Evolutionary conservation across 1,140 invertebrate species (phyloP), one percentile per base, ranked within the genome.

Genomic region (Nephila pilipes): DNA sequence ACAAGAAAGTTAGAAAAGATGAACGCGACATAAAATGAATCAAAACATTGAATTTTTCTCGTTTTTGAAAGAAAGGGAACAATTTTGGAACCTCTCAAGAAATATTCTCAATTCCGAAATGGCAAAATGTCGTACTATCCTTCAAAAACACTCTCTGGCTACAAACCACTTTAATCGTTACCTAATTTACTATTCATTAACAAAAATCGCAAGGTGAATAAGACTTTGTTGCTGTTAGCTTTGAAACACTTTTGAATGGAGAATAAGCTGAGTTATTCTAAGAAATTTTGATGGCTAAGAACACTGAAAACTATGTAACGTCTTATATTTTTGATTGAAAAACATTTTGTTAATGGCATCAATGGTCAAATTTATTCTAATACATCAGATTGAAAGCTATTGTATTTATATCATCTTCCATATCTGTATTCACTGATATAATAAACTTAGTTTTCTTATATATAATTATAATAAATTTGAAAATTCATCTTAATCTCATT

Each of bases 21-120:
- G 46, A 36, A 85, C 12, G 55, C 54, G 83, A 85, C 83, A 58
- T 85, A 85, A 85, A 85, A 54, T 85, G 83, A 85, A 85, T 85
- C 83, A 85, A 85, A 85, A 85, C 57, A n/a, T 54, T 25, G 29
- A 54, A 85, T 5, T 2, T n/a, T 85, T 85, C n/a, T 54, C 29
- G 38, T 38, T 85, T n/a, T 85, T 46, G 20, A 46, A 10, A 6
- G 22, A 22, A 36, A 12, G 10, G n/a, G 25, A 58, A 54, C 46
- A 58, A 55, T 57, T 29, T 85, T 54, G 79, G 32, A 29, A 3
- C 32, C 79, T 81, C 79, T 81, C 38, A 81, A 81, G 79, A 32
- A 46, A 38, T 38, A 5, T 25, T n/a, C 46, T 38, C 22, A 54
- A n/a, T 85, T 54, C 38, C 58, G 58, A 60, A 16, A 5, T 60